A percentile compares a stretch with the other conserved stretches of the same genome.
These are phyloP conservation scores for Acromyrmex heyeri DNA, from an alignment of 1,140 invertebrate genomes.

Conservation along the genomic window DNA sequence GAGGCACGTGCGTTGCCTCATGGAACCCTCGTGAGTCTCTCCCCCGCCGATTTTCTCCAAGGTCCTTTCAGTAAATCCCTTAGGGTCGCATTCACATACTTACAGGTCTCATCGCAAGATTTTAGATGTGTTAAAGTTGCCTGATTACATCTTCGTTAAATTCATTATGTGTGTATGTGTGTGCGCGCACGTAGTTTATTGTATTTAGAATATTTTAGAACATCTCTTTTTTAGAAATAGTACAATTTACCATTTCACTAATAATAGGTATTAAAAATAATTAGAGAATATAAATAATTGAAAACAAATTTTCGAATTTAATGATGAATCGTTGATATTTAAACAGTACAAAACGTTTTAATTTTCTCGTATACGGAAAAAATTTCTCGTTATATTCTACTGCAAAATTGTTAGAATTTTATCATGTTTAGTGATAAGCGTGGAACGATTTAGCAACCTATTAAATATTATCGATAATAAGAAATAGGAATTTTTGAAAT, in stretches of 20 bases:
- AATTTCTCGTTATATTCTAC: too few relatives aligned
- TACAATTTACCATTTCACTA: not conserved
- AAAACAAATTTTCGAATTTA: not conserved
- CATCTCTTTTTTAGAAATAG: not conserved
- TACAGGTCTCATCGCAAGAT: conserved; percentile 7
- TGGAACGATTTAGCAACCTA: too few relatives aligned
- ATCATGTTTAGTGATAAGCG: too few relatives aligned
- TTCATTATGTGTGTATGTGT: not conserved
- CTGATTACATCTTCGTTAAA: conserved; percentile 3
- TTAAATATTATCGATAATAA: too few relatives aligned
- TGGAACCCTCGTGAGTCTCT: not conserved
- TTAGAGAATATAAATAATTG: not conserved
- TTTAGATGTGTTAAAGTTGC: not conserved
- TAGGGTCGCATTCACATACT: conserved; percentile 16
- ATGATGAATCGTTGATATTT: not conserved
- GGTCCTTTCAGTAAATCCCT: conserved; percentile 4
- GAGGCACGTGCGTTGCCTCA: conserved; percentile 45
- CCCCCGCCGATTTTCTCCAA: conserved; percentile 8
- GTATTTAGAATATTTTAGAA: not conserved
- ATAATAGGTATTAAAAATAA: not conserved
- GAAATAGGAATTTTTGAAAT: too few relatives aligned
- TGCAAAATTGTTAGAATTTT: too few relatives aligned
- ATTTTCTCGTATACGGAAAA: not conserved
- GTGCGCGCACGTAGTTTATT: not conserved
- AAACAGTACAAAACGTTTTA: not conserved